These are phyloP conservation scores for Anabacerthia variegaticeps DNA, from an alignment of 2,797 vertebrate species.

Conservation along the genomic window DNA sequence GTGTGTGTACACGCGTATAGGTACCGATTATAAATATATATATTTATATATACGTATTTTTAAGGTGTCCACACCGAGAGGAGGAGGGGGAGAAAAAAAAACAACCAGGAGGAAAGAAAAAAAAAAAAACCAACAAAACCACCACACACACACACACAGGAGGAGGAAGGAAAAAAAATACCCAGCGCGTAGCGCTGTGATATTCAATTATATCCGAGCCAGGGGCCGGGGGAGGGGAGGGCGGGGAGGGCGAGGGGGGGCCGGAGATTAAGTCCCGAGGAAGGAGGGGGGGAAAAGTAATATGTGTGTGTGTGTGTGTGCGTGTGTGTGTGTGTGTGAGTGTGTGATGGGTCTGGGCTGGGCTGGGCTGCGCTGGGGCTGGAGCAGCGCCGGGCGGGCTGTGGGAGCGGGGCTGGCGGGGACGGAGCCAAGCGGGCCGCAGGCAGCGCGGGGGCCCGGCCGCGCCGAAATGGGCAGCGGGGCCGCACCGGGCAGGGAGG, in stretches of 20 bases:
- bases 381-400: constrained; percentile 73
- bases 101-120: not conserved
- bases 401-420: constrained; percentile 77
- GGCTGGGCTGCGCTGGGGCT: constrained; percentile 50
- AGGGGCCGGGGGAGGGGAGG: not conserved
- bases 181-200: constrained; percentile 1
- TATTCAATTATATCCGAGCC: constrained; percentile 19
- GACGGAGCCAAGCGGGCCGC: constrained; percentile 95
- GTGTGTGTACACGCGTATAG: not conserved
- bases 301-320: not conserved
- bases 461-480: constrained; percentile 46
- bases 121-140: not conserved
- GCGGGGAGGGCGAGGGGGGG: not conserved
- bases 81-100: not conserved
- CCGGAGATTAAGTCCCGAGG: constrained; percentile 32
- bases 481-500: not conserved
- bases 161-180: not conserved
- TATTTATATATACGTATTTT: not conserved
- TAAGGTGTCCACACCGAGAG: not conserved
- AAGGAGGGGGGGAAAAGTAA: constrained; percentile 5
- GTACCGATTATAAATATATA: not conserved
- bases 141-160: not conserved
- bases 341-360: constrained; percentile 77
- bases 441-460: constrained; percentile 78
- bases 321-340: not conserved